Percentiles rank a stretch among this genome's conserved stretches.
These are phyloP conservation scores for Kryphioiulus occultus DNA, from an alignment of 2,888 invertebrate species.

Conservation along the genomic window DNA sequence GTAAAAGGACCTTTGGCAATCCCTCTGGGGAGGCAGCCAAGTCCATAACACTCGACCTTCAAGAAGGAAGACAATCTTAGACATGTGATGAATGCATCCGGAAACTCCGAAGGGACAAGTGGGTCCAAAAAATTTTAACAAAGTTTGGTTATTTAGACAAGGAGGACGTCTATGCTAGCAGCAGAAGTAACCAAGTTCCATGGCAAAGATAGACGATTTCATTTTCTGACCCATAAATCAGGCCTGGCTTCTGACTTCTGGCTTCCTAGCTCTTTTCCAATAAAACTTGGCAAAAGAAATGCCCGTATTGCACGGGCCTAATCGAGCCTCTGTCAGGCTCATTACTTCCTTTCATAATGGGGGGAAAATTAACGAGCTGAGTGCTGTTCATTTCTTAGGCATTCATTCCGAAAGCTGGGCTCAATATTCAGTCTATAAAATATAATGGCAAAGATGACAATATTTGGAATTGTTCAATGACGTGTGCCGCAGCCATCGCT, in stretches of 20 bases:
- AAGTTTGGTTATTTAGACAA: conserved; percentile 9
- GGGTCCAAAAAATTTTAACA: not conserved
- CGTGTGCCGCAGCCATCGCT: not conserved
- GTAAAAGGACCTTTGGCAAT: not conserved
- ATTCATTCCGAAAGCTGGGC: not conserved
- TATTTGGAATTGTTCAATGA: conserved; percentile 28
- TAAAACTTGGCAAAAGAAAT: conserved; percentile 12
- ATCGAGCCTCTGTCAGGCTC: conserved; percentile 4
- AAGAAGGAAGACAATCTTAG: not conserved
- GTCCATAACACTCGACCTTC: not conserved
- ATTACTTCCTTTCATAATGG: conserved; percentile 14
- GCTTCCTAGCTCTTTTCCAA: not conserved
- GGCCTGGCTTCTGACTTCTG: not conserved
- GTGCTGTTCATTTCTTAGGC: not conserved
- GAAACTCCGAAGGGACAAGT: not conserved
- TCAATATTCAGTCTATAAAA: conserved; percentile 5
- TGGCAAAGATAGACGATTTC: not conserved
- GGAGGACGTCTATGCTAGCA: not conserved
- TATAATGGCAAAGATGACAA: conserved; percentile 27
- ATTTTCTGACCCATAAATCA: conserved; percentile 27
- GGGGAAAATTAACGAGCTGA: conserved; percentile 33
- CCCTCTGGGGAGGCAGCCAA: not conserved
- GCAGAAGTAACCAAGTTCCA: not conserved
- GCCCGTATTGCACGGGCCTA: not conserved
- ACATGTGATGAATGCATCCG: not conserved